phyloP scores from a whole-genome alignment of 2,113 vertebrate genomes.

The Xenopus laevis region DNA sequence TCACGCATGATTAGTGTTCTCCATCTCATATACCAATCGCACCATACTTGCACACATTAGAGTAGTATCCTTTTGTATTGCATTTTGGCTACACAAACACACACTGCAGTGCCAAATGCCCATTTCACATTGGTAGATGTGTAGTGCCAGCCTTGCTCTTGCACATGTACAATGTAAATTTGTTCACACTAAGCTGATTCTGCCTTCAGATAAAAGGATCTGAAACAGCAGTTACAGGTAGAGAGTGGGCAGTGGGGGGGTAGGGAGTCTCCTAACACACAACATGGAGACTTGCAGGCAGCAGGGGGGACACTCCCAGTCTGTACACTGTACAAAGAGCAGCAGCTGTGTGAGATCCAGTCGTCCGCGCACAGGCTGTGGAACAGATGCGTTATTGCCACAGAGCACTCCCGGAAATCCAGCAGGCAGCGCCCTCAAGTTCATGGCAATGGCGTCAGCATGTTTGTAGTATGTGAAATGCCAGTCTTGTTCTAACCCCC shows the following conservation, averaged over 20 bases:
- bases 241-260: not conserved
- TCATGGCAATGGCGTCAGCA: not conserved
- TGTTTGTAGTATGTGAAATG: not conserved
- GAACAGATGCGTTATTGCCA: slow-evolving; percentile 7
- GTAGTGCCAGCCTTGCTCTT: not conserved
- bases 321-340: slow-evolving; percentile 14
- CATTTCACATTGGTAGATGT: too few relatives aligned
- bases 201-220: too few relatives aligned
- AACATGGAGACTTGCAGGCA: slow-evolving; percentile 23
- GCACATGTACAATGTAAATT: not conserved
- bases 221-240: not conserved
- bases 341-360: not conserved
- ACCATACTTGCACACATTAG: too few relatives aligned
- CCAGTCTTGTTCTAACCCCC: slow-evolving; percentile 26
- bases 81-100: too few relatives aligned
- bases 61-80: too few relatives aligned
- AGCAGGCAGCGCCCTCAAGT: not conserved
- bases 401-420: not conserved
- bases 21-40: too few relatives aligned
- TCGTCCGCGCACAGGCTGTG: not conserved
- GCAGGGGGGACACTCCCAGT: slow-evolving; percentile 5
- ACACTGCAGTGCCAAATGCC: too few relatives aligned
- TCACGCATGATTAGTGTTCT: too few relatives aligned
- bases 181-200: not conserved
- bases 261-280: not conserved